Evolutionary conservation across 2,888 invertebrate species (phyloP).

Genomic region (Amitus sp.): DNA sequence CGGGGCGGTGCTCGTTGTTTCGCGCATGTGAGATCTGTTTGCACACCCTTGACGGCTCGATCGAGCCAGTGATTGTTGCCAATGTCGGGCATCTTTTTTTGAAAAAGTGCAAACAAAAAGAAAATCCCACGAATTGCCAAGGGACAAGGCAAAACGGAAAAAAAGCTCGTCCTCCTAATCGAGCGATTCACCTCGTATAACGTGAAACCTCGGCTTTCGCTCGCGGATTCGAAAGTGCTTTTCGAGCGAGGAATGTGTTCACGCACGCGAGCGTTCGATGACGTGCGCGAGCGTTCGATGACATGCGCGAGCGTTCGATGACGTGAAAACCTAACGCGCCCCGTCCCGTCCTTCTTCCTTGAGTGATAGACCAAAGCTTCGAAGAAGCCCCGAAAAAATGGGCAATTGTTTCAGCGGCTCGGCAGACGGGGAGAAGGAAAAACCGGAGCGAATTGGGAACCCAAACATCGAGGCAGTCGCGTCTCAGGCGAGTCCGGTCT

Average conservation of each 20-base stretch:
- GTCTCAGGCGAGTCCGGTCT: conserved; percentile 73
- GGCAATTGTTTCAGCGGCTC: conserved; percentile 87
- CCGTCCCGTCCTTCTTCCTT: background rate
- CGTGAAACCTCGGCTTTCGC: conserved; percentile 14
- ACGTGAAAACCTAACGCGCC: conserved; percentile 9
- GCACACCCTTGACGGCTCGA: conserved; percentile 5
- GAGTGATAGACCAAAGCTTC: conserved; percentile 6
- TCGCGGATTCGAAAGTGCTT: conserved; percentile 27
- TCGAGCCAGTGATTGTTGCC: background rate
- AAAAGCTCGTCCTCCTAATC: too few relatives aligned
- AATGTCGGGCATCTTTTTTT: conserved; percentile 11
- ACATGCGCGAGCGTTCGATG: conserved; percentile 18
- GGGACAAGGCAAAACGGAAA: background rate
- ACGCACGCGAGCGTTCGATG: conserved; percentile 20
- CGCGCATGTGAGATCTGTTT: conserved; percentile 13
- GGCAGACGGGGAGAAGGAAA: conserved; percentile 73
- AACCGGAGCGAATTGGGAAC: conserved; percentile 69
- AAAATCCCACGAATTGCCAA: background rate
- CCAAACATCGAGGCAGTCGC: conserved; percentile 67
- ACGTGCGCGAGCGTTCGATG: conserved; percentile 19
- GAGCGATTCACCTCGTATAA: too few relatives aligned
- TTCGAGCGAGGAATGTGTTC: conserved; percentile 17
- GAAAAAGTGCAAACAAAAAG: background rate
- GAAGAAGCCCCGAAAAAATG: too few relatives aligned
- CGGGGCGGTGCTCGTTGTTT: conserved; percentile 1